Conservation (phyloP, 37 sponge, comb jelly and placozoan species). For the Beroe ovata region DNA sequence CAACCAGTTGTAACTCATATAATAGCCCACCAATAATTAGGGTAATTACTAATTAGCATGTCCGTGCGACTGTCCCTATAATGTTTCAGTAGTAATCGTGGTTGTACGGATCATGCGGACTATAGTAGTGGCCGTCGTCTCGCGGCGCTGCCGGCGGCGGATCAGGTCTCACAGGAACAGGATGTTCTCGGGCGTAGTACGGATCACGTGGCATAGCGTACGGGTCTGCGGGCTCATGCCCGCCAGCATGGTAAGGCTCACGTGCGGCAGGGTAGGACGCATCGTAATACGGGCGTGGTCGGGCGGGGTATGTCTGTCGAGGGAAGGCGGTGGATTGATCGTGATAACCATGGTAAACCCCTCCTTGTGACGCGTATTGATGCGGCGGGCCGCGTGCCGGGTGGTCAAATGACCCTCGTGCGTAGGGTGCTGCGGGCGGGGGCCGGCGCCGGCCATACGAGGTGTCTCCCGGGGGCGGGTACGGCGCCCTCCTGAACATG, state of each 20-base stretch:
- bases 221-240: background rate
- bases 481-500: slow-evolving; percentile 9
- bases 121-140: background rate
- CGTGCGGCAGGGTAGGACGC: slow-evolving; percentile 4
- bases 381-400: background rate
- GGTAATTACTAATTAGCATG: too few species aligned
- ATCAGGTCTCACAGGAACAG: background rate
- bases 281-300: background rate
- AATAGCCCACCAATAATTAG: too few species aligned
- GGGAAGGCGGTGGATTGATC: background rate
- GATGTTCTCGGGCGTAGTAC: slow-evolving; percentile 31
- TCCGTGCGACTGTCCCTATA: too few species aligned
- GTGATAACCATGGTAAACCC: background rate
- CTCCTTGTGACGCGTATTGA: background rate
- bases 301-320: background rate
- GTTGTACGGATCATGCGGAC: slow-evolving; percentile 30
- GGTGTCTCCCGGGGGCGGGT: background rate
- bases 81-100: too few species aligned
- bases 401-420: background rate
- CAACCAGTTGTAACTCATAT: too few species aligned
- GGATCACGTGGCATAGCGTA: slow-evolving; percentile 18
- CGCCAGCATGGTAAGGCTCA: background rate
- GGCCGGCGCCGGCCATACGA: background rate
- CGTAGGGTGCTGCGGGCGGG: slow-evolving; percentile 1
- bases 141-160: background rate